Base-by-base conservation (phyloP, 2,888 invertebrate genomes). In the Masnerella sp. region DNA sequence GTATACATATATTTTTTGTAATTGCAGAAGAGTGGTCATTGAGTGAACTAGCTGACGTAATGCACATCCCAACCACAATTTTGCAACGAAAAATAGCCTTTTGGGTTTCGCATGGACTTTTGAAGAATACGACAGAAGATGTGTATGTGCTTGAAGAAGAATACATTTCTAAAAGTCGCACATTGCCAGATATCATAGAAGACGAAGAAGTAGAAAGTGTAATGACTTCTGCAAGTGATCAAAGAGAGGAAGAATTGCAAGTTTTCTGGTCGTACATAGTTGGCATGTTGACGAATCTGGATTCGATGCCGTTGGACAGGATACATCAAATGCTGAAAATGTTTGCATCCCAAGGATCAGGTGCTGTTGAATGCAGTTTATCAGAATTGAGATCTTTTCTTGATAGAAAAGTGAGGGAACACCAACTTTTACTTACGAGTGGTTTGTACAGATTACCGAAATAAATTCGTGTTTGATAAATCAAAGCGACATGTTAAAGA, bases 261-360 rank as follows among this genome's bases (percentile, higher is more conserved):
- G 92, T 93, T 42, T 97, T 97, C 87, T 98, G 98, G 98, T 96
- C 97, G 0, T 98, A 98, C 83, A 97, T 98, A 80, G 95, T 96
- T 42, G 98, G 97, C 12, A 98, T 98, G 98, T 88, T 98, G 64
- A 97, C 97, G 8, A 98, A 98, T 89, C 89, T 98, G 76, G 97
- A 97, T 82, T 95, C 95, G 0, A 89, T 98, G 84, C 95, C 97
- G 0, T 88, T 98, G 76, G 97, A 98, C 79, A 90, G 97, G 56
- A 98, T 98, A 80, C 96, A 97, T 88, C 96, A 96, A 84, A 98
- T 98, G 97, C 88, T 98, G 71, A 96, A 96, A 86, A 95, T 98
- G 93, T 98, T 98, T 89, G 97, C 97, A 1, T 96, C 96, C 28
- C 96, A 96, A 88, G 96, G 96, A 7, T 95, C 96, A 0, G 91